Evolutionary conservation across 2,888 invertebrate genomes (phyloP).

Genomic region (Uropetala carovei): DNA sequence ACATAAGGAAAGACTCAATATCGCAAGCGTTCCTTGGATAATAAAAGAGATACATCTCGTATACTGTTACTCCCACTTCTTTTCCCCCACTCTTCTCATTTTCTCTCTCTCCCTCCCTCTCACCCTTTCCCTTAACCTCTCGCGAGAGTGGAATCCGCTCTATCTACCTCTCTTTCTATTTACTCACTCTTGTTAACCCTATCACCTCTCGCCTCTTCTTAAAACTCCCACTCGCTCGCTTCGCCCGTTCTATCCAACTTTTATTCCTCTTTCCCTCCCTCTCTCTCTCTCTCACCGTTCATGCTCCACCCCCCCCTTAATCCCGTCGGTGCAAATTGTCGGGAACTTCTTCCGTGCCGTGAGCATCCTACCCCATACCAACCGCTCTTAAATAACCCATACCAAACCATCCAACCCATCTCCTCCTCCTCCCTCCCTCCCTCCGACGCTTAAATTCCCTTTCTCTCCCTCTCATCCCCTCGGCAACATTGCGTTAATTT

Average conservation of each 20-base stretch:
- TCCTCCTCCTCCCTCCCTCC: neutral
- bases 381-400: constrained; percentile 39
- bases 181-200: constrained; percentile 54
- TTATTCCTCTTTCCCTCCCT: neutral
- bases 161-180: constrained; percentile 30
- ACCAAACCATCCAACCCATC: neutral
- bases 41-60: constrained; percentile 51
- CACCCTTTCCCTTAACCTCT: neutral
- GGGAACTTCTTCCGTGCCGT: constrained; percentile 9
- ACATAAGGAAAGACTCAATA: constrained; percentile 55
- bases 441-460: neutral
- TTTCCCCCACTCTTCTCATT: neutral
- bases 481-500: constrained; percentile 53
- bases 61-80: constrained; percentile 48
- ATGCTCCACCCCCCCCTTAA: constrained; percentile 36
- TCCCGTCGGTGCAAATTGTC: constrained; percentile 59
- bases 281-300: neutral
- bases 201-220: constrained; percentile 28
- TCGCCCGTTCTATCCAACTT: neutral
- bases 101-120: neutral
- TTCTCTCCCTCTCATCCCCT: neutral
- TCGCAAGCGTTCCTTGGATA: constrained; percentile 36
- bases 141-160: neutral
- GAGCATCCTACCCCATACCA: constrained; percentile 48
- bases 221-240: neutral